Conservation (phyloP, 1,140 invertebrate genomes). For the Piezodorus guildinii region DNA sequence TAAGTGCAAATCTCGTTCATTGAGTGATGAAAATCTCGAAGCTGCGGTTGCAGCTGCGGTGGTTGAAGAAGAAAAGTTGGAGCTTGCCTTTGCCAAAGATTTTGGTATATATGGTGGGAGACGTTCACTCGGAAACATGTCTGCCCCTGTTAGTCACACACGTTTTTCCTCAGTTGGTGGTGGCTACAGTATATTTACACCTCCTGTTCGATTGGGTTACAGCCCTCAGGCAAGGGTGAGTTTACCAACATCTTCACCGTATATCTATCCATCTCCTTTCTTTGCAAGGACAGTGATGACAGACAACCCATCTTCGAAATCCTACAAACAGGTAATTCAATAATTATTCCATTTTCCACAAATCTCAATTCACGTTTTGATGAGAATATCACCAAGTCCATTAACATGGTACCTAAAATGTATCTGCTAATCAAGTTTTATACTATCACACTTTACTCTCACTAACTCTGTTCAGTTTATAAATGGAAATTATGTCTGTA, state of each 20-base stretch:
- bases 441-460: no score
- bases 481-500: no score
- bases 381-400: no score
- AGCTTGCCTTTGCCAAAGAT: constrained; percentile 10
- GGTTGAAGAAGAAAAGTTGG: constrained; percentile 41
- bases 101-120: constrained; percentile 2
- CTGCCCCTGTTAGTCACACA: constrained; percentile 2
- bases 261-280: constrained; percentile 34
- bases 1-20: constrained; percentile 42
- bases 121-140: not conserved
- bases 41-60: constrained; percentile 63
- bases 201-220: constrained; percentile 11
- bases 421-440: no score
- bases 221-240: constrained; percentile 37
- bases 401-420: no score
- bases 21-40: constrained; percentile 40
- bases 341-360: no score
- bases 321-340: constrained; percentile 15
- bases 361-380: no score
- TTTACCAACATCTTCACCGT: constrained; percentile 39
- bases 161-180: constrained; percentile 16
- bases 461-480: no score
- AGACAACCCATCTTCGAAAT: constrained; percentile 10
- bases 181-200: constrained; percentile 4
- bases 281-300: not conserved